Percentiles rank a stretch among this genome's conserved stretches.
phyloP scores from a whole-genome alignment of 2,888 invertebrate genomes.

The Dynastes grantii region DNA sequence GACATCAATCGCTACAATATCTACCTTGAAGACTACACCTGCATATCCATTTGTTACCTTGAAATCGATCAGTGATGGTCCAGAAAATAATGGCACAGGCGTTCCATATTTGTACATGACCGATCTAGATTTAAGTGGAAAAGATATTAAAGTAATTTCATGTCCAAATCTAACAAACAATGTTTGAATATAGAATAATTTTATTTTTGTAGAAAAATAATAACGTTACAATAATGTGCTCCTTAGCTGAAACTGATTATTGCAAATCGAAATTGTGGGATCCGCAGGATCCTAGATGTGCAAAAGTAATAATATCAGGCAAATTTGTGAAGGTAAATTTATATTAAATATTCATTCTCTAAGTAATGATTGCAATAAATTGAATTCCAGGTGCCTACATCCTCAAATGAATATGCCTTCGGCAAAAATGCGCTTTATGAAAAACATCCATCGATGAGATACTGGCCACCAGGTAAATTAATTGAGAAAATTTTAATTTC shows the following conservation, averaged over 20 bases:
- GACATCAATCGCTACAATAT: slow-evolving; percentile 82
- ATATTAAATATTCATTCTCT: background rate
- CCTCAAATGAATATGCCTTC: slow-evolving; percentile 73
- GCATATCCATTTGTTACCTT: slow-evolving; percentile 81
- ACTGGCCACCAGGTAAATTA: slow-evolving; percentile 77
- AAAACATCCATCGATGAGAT: slow-evolving; percentile 81
- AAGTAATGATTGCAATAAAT: slow-evolving; percentile 3
- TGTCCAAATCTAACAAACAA: background rate
- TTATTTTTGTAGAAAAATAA: slow-evolving; percentile 73
- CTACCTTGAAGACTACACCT: slow-evolving; percentile 74
- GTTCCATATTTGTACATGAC: slow-evolving; percentile 84
- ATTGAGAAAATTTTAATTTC: background rate
- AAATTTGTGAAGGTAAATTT: slow-evolving; percentile 75
- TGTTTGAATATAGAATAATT: background rate
- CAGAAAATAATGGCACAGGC: slow-evolving; percentile 78
- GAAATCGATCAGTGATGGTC: slow-evolving; percentile 82
- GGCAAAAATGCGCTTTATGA: slow-evolving; percentile 78
- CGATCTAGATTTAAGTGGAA: slow-evolving; percentile 79
- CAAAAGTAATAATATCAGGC: slow-evolving; percentile 81
- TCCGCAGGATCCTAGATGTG: slow-evolving; percentile 85
- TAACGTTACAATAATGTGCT: slow-evolving; percentile 79
- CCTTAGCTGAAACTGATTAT: slow-evolving; percentile 79
- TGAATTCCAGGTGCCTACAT: slow-evolving; percentile 72
- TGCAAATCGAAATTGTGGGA: slow-evolving; percentile 77
- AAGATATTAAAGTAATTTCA: slow-evolving; percentile 77